Evolutionary conservation across 2,797 vertebrate genomes (phyloP), one percentile per base, ranked within the genome.

Genomic region (Potorous gilbertii): DNA sequence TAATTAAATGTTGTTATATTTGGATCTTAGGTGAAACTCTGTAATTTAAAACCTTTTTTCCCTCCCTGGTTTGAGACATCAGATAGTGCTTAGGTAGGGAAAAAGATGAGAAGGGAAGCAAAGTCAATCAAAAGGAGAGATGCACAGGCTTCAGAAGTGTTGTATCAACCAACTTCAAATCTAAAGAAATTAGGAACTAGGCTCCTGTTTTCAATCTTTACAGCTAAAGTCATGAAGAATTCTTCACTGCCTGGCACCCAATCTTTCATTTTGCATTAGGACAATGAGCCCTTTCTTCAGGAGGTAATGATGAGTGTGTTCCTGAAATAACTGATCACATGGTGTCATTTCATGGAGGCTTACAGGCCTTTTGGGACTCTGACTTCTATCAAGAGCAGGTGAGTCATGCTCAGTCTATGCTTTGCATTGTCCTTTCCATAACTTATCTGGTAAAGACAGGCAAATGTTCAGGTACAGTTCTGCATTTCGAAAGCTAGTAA

Each of bases 311-410:
- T 10, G 50, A 96, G 56, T n/a, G 96, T 92, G 40, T 94, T 96
- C 90, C 87, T 96, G 93, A 96, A 95, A 95, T 94, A 94, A 95
- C 96, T 4, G 92, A 94, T 31, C 95, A 94, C 81, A 4, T 1
- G 81, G 18, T 90, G 94, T 94, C 95, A 66, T 3, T 89, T 90
- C n/a, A 92, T 66, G 59, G 87, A 93, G 31, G 54, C 57, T 57
- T 91, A 92, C 0, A 3, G 66, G 74, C 34, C 95, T 95, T 29
- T 11, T 27, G 91, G 89, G 91, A 96, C 91, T 57, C 92, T 90
- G 92, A 87, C 54, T 96, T 97, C 95, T 95, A 95, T 52, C 34
- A 97, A 94, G 92, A 94, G 90, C 50, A 93, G 56, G 81, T 94
- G 62, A 96, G 90, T 94, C 94, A 96, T 54, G 34, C 28, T 27